A percentile compares a stretch with the other conserved stretches of the same genome.
Evolutionary conservation across 2,888 invertebrate species (phyloP).

Genomic region (Cheiracanthium punctorium): DNA sequence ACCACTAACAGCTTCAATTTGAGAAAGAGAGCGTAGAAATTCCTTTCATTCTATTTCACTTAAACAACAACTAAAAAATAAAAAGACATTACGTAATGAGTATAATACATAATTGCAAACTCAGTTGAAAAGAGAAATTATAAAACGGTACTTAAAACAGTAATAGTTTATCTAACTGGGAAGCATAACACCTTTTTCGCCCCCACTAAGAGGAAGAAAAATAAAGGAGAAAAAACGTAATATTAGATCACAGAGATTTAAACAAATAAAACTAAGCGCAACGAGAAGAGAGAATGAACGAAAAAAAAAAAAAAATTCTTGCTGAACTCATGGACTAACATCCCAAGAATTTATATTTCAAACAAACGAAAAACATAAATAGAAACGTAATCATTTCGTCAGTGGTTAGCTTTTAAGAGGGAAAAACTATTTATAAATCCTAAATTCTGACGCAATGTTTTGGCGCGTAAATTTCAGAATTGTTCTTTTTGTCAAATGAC

Average conservation of each 20-base stretch:
- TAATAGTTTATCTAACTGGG: too few species aligned
- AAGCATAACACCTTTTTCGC: too few species aligned
- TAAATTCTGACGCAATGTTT: constrained; percentile 13
- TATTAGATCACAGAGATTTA: background rate
- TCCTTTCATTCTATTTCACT: background rate
- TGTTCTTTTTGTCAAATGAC: background rate
- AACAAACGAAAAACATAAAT: constrained; percentile 35
- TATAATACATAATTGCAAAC: background rate
- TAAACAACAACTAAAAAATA: constrained; percentile 8
- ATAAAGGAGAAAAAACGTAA: background rate
- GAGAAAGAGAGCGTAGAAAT: constrained; percentile 1
- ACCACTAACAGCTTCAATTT: background rate
- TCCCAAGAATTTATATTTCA: constrained; percentile 31
- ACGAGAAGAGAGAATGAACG: too few species aligned
- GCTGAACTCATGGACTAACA: background rate
- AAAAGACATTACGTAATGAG: background rate
- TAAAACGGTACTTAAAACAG: too few species aligned
- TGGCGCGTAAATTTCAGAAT: background rate
- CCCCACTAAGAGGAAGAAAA: background rate
- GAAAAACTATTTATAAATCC: constrained; percentile 23
- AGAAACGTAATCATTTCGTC: constrained; percentile 43
- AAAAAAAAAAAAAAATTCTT: background rate
- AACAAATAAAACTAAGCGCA: background rate
- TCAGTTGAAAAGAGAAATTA: too few species aligned
- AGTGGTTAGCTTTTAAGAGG: constrained; percentile 40